Base-by-base conservation (phyloP, 2,113 vertebrate species). In the Spea bombifrons region DNA sequence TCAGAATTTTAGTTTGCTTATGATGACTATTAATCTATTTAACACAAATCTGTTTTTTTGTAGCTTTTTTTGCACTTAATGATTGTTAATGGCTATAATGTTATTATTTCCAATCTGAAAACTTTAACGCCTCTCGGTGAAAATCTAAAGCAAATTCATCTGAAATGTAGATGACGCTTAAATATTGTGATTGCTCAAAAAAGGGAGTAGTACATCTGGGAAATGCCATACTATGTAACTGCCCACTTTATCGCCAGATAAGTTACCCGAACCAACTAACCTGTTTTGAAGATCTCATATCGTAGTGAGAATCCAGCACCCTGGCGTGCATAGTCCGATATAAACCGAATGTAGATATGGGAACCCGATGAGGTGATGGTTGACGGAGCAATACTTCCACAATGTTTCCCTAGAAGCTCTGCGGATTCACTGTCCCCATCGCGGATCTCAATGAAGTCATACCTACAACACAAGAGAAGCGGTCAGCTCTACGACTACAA, bases 231-330 rank as follows among this genome's bases (percentile, higher is more conserved):
- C 30, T 30, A 30, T 30, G 30, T 30, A 30, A 30, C 30, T 30
- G 30, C 2, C 30, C 30, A 30, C 30, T 30, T 30, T 30, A 30
- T 30, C 30, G 2, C 30, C 30, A 30, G 30, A 30, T 30, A 30
- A 30, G 30, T 30, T 30, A 30, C 30, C 55, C 55, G 10, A 13
- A 9, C 5, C 4, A 5, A 84, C 90, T 91, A 75, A 99, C 97
- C 97, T 71, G 97, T 98, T 88, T 97, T 98, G 87, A 92, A 96
- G 93, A 99, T 98, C 89, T 99, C 97, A 0, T 99, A 99, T 84
- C 97, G 96, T 80, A 99, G 92, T 0, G 96, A 99, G 88, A 99
- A 99, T 79, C 97, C 97, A 0, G 97, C 97, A 61, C 96, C 96
- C 87, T 99, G 97, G 83, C 98, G 93, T n/a, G 96, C 97, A 0